Evolutionary conservation across 2,113 vertebrate species (phyloP).

Genomic region (Catharus fuscescens): DNA sequence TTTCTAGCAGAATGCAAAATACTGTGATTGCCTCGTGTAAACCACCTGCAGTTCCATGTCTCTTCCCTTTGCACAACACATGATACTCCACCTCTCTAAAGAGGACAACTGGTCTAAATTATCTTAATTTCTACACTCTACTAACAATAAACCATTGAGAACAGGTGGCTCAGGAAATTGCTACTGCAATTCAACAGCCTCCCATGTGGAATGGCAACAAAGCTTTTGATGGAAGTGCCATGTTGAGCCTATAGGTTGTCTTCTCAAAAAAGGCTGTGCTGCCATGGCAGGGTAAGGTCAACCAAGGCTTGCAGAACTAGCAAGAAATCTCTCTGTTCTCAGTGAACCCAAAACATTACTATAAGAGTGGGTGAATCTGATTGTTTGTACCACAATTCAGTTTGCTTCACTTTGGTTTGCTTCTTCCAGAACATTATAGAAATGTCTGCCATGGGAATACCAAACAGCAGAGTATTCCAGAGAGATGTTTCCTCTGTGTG

Average conservation of each 20-base stretch:
- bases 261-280: background rate
- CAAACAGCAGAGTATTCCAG: background rate
- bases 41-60: rapidly evolving
- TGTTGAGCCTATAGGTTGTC: background rate
- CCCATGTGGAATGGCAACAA: background rate
- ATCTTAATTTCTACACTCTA: background rate
- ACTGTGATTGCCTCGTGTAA: background rate
- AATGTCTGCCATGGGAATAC: background rate
- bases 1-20: background rate
- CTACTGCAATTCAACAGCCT: background rate
- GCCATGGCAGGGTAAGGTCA: background rate
- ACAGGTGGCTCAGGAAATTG: background rate
- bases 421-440: background rate
- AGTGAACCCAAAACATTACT: background rate
- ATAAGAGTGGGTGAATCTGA: background rate
- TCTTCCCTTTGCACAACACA: background rate
- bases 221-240: background rate
- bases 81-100: background rate
- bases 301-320: background rate
- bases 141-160: background rate
- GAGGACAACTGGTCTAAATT: background rate
- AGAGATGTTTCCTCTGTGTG: background rate
- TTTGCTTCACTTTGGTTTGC: background rate
- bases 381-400: background rate
- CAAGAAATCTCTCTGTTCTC: background rate